phyloP scores from a whole-genome alignment of 2,888 invertebrate species.

The Diplolepis rosae region DNA sequence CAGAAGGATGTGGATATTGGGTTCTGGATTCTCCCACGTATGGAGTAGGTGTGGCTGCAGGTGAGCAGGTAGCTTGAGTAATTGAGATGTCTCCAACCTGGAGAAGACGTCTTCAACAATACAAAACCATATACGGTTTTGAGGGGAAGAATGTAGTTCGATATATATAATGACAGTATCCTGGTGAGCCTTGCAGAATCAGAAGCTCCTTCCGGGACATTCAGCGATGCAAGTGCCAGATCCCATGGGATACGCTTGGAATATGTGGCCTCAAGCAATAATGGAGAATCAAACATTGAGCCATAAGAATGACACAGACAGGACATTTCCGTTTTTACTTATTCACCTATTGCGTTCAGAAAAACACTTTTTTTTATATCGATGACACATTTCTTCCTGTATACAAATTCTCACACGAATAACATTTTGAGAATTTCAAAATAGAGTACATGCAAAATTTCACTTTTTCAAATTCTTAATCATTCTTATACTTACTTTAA shows the following conservation, averaged over 20 bases:
- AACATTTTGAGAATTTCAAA: background rate
- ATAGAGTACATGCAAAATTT: too few species aligned
- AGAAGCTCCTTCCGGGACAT: conserved; percentile 45
- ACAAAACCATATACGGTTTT: conserved; percentile 56
- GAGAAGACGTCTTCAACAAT: conserved; percentile 37
- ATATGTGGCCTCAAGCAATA: conserved; percentile 19
- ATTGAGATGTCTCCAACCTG: conserved; percentile 63
- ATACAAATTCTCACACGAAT: conserved; percentile 2
- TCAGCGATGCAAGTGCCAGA: conserved; percentile 40
- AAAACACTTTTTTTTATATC: background rate
- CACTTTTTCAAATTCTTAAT: too few species aligned
- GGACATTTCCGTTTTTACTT: conserved; percentile 24
- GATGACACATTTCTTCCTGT: background rate
- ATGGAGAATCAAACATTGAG: conserved; percentile 25
- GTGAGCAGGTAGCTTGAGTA: conserved; percentile 58
- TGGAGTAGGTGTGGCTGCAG: conserved; percentile 32
- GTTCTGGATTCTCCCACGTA: conserved; percentile 40
- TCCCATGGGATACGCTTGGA: conserved; percentile 33
- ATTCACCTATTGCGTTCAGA: conserved; percentile 11
- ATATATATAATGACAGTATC: conserved; percentile 34
- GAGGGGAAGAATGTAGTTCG: conserved; percentile 51
- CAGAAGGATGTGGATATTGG: conserved; percentile 14
- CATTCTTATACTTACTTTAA: too few species aligned
- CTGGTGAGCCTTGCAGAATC: conserved; percentile 32
- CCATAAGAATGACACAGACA: conserved; percentile 12